Conservation (phyloP, 2,113 vertebrate species). For the Onychostruthus taczanowskii region DNA sequence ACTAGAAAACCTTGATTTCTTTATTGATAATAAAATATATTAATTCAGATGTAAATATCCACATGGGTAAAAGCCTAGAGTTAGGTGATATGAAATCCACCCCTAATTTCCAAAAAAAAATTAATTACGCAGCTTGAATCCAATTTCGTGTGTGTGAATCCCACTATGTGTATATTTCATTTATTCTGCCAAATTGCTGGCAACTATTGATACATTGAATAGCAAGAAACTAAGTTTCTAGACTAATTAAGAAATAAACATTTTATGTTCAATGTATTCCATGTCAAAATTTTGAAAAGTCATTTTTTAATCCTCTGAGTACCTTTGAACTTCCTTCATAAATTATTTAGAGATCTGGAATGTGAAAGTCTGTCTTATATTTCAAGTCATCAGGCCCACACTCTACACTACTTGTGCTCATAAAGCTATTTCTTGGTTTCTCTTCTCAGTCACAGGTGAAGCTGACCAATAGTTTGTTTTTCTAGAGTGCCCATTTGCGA, state of each 20-base stretch:
- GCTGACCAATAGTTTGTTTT: not conserved
- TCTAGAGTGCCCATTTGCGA: not conserved
- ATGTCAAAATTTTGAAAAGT: not conserved
- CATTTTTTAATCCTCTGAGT: accelerated
- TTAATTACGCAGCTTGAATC: not conserved
- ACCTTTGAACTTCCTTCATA: not conserved
- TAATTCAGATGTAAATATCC: not conserved
- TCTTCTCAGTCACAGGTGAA: not conserved
- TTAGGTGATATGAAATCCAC: not conserved
- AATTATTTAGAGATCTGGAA: not conserved
- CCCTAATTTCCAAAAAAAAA: not conserved
- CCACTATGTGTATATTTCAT: accelerated
- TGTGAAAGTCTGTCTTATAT: not conserved
- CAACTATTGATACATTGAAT: not conserved
- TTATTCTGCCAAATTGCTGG: not conserved
- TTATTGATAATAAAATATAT: not conserved
- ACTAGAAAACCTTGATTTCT: not conserved
- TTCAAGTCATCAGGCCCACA: not conserved
- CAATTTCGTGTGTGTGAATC: not conserved
- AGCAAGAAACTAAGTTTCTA: not conserved
- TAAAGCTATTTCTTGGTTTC: not conserved
- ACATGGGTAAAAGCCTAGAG: not conserved
- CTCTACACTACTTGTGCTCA: not conserved
- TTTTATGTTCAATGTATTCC: not conserved
- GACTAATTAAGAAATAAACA: not conserved